phyloP scores from a whole-genome alignment of 2,797 vertebrate species.

The Peromyscus attwateri region DNA sequence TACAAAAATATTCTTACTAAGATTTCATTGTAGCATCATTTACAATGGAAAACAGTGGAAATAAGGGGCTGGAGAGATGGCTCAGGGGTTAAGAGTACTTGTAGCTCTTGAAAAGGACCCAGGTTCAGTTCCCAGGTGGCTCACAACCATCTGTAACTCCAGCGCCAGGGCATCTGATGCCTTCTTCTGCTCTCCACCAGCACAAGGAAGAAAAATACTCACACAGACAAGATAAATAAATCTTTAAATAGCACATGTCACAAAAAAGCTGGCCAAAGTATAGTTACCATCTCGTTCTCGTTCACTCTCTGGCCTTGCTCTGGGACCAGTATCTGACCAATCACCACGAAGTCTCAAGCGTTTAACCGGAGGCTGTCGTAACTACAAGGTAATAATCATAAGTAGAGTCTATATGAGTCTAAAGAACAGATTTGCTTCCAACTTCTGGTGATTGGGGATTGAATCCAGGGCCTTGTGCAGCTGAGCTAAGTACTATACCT shows the following conservation, averaged over 20 bases:
- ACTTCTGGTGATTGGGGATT: not conserved
- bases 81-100: not conserved
- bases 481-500: not conserved
- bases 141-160: not conserved
- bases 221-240: not conserved
- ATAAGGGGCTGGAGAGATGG: not conserved
- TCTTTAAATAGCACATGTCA: not conserved
- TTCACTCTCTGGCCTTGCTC: conserved; percentile 98
- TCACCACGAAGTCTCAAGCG: conserved; percentile 96
- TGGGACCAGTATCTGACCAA: conserved; percentile 99
- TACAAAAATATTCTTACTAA: not conserved
- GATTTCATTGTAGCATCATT: not conserved
- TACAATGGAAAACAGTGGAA: not conserved
- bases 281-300: conserved; percentile 96
- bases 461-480: not conserved
- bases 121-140: not conserved
- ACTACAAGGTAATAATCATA: conserved; percentile 86
- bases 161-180: not conserved
- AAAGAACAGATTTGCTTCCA: conserved; percentile 1
- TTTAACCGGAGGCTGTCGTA: conserved; percentile 97
- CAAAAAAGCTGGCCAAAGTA: not conserved
- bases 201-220: not conserved
- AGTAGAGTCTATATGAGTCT: not conserved
- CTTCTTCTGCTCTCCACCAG: not conserved
- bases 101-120: not conserved